A percentile compares a stretch with the other conserved stretches of the same genome.
These are phyloP conservation scores for Melitaea athalia DNA, from an alignment of 2,888 invertebrate genomes.

Conservation along the genomic window DNA sequence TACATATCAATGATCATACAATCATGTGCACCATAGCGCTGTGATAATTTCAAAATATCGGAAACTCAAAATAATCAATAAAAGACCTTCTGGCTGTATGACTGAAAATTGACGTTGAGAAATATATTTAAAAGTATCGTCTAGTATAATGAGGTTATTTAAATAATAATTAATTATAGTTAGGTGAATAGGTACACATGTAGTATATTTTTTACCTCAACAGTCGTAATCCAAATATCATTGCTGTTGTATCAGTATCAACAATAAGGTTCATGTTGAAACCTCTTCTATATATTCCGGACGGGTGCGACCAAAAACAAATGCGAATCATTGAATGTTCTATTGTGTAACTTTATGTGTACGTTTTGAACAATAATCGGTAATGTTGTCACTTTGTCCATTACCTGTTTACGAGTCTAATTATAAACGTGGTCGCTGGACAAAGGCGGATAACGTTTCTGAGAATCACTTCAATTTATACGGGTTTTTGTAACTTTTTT, in stretches of 20 bases:
- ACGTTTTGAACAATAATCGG: conserved; percentile 14
- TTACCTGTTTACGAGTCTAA: conserved; percentile 13
- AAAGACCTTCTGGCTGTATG: no score
- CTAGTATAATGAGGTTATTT: no score
- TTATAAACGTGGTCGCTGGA: background rate
- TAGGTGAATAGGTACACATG: background rate
- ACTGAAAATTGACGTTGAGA: no score
- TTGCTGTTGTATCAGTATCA: background rate
- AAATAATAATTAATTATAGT: no score
- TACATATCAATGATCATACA: no score
- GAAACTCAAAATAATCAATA: no score
- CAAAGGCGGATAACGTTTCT: background rate
- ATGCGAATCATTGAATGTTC: conserved; percentile 59
- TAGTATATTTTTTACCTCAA: background rate
- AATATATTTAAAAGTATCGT: no score
- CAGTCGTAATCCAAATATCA: background rate
- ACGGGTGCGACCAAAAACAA: conserved; percentile 63
- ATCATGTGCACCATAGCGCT: no score
- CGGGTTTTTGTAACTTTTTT: background rate
- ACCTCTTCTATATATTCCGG: conserved; percentile 52
- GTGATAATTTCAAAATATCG: no score
- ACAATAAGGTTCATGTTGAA: conserved; percentile 33
- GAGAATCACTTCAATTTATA: background rate
- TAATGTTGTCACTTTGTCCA: conserved; percentile 12
- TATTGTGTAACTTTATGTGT: conserved; percentile 69